Conservation (phyloP, 35 echinoderm and acorn worm species). For the Stichopus chloronotus region DNA sequence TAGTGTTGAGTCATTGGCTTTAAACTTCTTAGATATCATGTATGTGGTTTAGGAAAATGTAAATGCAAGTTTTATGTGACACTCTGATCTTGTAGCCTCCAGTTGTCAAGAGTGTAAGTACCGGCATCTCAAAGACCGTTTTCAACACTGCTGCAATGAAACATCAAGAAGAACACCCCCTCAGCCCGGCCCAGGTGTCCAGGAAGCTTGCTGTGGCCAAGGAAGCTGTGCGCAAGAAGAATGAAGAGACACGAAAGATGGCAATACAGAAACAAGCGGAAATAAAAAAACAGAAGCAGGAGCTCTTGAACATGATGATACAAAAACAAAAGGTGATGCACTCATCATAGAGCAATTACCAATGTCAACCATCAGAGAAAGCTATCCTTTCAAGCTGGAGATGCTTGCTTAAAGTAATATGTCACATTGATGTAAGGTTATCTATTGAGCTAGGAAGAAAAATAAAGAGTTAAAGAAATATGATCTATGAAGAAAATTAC, state of each 20-base stretch:
- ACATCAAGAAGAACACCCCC: not conserved
- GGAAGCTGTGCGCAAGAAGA: slow-evolving; percentile 86
- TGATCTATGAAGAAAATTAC: no score
- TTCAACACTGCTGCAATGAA: slow-evolving; percentile 67
- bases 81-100: not conserved
- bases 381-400: no score
- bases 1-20: no score
- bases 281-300: slow-evolving; percentile 89
- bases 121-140: slow-evolving; percentile 85
- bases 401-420: no score
- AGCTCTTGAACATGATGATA: slow-evolving; percentile 77
- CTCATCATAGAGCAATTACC: no score
- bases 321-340: slow-evolving; percentile 86
- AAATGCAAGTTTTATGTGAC: no score
- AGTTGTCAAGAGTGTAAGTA: not conserved
- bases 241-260: slow-evolving; percentile 71
- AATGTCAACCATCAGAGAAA: no score
- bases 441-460: no score
- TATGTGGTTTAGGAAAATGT: no score
- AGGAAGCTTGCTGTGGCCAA: slow-evolving; percentile 82
- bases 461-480: no score
- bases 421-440: no score
- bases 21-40: no score
- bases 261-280: slow-evolving; percentile 65
- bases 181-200: slow-evolving; percentile 32